Evolutionary conservation across 1,140 invertebrate genomes (phyloP), one percentile per base, ranked within the genome.

Genomic region (Carposina sasakii): DNA sequence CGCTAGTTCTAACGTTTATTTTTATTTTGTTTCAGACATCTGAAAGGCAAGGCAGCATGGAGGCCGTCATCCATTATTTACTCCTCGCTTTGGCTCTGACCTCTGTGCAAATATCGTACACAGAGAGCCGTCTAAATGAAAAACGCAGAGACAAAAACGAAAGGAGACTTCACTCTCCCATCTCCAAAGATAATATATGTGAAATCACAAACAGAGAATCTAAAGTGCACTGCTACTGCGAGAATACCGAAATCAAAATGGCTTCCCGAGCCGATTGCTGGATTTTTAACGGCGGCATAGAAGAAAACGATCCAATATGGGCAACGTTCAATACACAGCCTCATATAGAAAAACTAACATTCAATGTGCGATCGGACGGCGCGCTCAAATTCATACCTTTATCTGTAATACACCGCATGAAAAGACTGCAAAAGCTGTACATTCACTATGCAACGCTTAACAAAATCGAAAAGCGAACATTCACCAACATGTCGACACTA

Each of bases 371-470:
- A 52, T 86, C 87, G 0, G 87, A 89, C 34, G 90, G 90, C 12
- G 87, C 86, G 1, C 76, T 94, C 13, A 88, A 85, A 28, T 91
- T 90, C 54, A 87, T 94, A n/a, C 92, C 92, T 0, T 89, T 90
- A 1, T 86, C 88, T 54, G 88, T 90, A 2, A 83, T 94, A 13
- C 86, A 87, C 21, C 87, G 88, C 46, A 68, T 94, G 48, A 89
- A 88, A 37, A 87, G 90, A 48, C 72, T 94, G 31, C 88, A 89
- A 58, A 88, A 87, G 47, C 73, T 94, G 22, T 87, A 86, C 57
- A 90, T 94, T 37, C 87, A 90, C 42, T 92, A 93, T 60, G 91
- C 90, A 0, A 90, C 87, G 20, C 88, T 94, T 21, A 82, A 87
- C 28, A 89, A 90, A 15, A 85, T 94, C 1, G 85, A 88, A 45